These are phyloP conservation scores for Drosophila sucinea DNA, from an alignment of 1,140 invertebrate species.

Conservation along the genomic window DNA sequence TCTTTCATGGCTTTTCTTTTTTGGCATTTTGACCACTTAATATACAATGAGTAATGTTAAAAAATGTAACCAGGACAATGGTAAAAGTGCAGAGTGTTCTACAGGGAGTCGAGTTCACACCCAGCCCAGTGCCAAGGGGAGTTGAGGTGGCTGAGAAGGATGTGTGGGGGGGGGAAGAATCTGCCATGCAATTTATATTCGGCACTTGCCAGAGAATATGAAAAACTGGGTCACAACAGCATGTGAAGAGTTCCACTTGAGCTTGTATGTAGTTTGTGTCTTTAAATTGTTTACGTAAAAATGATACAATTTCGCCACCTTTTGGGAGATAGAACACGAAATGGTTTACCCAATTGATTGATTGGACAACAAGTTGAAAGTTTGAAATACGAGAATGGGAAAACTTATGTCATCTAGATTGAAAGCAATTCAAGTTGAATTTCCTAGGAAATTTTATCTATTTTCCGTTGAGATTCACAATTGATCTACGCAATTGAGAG, in stretches of 20 bases:
- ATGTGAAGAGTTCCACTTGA: conserved; percentile 54
- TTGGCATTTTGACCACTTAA: conserved; percentile 71
- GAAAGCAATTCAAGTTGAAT: neutral
- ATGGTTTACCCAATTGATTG: neutral
- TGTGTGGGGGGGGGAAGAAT: conserved; percentile 10
- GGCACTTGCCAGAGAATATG: conserved; percentile 53
- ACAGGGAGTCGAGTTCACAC: conserved; percentile 37
- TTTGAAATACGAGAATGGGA: neutral
- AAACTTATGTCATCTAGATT: neutral
- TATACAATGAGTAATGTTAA: conserved; percentile 75
- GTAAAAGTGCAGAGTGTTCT: conserved; percentile 43
- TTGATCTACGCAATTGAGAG: too few species aligned
- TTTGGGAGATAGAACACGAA: neutral
- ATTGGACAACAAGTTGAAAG: neutral
- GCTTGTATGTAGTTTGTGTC: conserved; percentile 14
- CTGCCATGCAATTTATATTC: conserved; percentile 74
- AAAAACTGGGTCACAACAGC: conserved; percentile 70
- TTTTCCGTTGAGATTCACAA: too few species aligned
- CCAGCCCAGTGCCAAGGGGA: neutral
- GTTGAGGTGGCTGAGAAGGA: neutral
- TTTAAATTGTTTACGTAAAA: conserved; percentile 49
- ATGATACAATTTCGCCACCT: conserved; percentile 14
- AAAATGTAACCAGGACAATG: conserved; percentile 79
- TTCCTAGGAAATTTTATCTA: neutral
- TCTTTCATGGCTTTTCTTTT: neutral